Base-by-base conservation (phyloP, 1,140 invertebrate genomes). In the Drosophila sproati region DNA sequence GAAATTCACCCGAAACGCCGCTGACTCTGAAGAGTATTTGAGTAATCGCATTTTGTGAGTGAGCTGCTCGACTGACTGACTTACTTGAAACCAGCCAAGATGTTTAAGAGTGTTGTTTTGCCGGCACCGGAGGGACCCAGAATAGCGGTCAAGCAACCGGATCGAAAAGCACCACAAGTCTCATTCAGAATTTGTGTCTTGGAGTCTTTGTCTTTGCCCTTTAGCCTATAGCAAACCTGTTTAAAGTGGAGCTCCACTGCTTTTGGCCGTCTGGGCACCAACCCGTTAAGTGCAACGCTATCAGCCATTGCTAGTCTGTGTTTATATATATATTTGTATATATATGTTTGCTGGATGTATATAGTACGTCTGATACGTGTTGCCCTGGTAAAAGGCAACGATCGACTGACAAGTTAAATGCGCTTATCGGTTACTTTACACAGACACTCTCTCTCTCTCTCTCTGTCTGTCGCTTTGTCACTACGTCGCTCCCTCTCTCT, bases 51-150 rank as follows among this genome's bases (percentile, higher is more conserved):
- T 34, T 3, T 61, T 4, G 20, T 5, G 0, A 31, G 6, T 10
- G 4, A 20, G 20, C 20, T 20, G 20, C 20, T 12, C 29, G 1
- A 2, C 2, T 4, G 20, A 6, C 10, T 1, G n/a, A 77, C 93
- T 91, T 86, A 94, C 94, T 94, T 94, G 64, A 94, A 92, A 39
- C 93, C 94, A 0, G 93, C 93, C 8, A 94, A 73, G 66, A 96
- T 95, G 76, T 96, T 96, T 29, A 98, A 91, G 1, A 98, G 93
- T 0, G 96, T 97, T 0, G 96, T 96, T 87, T 98, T 98, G 3
- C 97, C 97, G 6, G 97, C 96, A 4, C 96, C 96, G 0, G 96
- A 97, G 1, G 96, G 96, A 0, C 97, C 97, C 81, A 98, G 94
- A 52, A 98, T 96, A 35, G 95, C 96, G 0, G 96, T 96, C 1